Conservation (phyloP, 1,140 invertebrate genomes). For the Saccostrea glomerata region DNA sequence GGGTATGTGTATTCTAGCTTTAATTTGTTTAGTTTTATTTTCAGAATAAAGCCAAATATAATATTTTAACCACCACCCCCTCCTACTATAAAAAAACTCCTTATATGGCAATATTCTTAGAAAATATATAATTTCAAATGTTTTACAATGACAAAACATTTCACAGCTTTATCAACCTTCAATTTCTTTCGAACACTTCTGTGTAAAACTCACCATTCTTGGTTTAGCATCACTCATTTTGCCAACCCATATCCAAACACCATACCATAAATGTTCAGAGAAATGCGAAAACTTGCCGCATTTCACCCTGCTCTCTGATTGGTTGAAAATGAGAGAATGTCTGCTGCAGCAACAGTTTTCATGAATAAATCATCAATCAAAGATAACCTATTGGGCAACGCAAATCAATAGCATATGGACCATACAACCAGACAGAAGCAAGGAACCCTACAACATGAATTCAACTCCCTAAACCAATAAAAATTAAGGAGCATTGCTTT, state of each 20-base stretch:
- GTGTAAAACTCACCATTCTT: slow-evolving; percentile 14
- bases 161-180: neutral
- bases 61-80: too few species aligned
- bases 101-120: neutral
- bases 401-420: slow-evolving; percentile 35
- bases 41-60: too few species aligned
- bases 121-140: neutral
- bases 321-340: slow-evolving; percentile 50
- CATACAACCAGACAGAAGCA: neutral
- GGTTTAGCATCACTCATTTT: slow-evolving; percentile 12
- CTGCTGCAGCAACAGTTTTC: slow-evolving; percentile 46
- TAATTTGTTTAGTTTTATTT: too few species aligned
- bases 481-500: neutral
- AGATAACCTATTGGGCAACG: slow-evolving; percentile 15
- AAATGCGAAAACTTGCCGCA: slow-evolving; percentile 21
- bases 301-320: slow-evolving; percentile 38
- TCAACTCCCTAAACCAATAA: neutral
- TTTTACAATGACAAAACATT: slow-evolving; percentile 1
- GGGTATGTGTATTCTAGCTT: too few species aligned
- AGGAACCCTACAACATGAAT: neutral
- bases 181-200: neutral
- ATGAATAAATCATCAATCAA: slow-evolving; percentile 37
- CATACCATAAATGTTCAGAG: slow-evolving; percentile 33
- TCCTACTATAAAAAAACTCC: neutral
- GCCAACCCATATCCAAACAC: slow-evolving; percentile 9